A percentile compares a stretch with the other conserved stretches of the same genome.
Evolutionary conservation across 2,113 vertebrate species (phyloP).

Genomic region (Tachycineta bicolor): DNA sequence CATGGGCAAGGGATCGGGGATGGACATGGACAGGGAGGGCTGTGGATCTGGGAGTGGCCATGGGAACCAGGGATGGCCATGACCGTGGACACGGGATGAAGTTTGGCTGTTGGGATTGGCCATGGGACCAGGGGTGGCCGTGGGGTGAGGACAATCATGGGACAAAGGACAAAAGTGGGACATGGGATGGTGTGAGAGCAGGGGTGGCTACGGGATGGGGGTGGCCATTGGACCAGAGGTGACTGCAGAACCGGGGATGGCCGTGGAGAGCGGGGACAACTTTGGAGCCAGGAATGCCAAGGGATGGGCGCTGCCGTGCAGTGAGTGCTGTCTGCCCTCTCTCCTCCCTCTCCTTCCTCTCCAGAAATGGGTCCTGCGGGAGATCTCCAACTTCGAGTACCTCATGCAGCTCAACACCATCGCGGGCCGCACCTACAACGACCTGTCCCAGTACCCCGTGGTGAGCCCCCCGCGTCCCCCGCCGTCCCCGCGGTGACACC

Average conservation of each 20-base stretch:
- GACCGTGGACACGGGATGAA: neutral
- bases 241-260: no score
- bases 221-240: neutral
- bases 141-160: fast-evolving
- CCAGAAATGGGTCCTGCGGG: constrained; percentile 95
- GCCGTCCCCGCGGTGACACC: fast-evolving
- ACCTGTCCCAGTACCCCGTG: constrained; percentile 97
- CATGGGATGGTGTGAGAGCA: fast-evolving
- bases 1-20: neutral
- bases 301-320: fast-evolving
- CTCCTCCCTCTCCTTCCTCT: neutral
- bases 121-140: no score
- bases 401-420: constrained; percentile 99
- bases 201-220: fast-evolving
- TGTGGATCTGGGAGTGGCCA: neutral
- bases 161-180: fast-evolving
- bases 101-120: neutral
- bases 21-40: no score
- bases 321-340: neutral
- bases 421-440: constrained; percentile 93
- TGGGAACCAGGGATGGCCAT: neutral
- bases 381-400: constrained; percentile 99
- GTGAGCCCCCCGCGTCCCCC: constrained; percentile 70
- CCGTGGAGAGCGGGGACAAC: no score
- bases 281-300: fast-evolving